Evolutionary conservation across 2,888 invertebrate genomes (phyloP).

Genomic region (Drosophila anceps): DNA sequence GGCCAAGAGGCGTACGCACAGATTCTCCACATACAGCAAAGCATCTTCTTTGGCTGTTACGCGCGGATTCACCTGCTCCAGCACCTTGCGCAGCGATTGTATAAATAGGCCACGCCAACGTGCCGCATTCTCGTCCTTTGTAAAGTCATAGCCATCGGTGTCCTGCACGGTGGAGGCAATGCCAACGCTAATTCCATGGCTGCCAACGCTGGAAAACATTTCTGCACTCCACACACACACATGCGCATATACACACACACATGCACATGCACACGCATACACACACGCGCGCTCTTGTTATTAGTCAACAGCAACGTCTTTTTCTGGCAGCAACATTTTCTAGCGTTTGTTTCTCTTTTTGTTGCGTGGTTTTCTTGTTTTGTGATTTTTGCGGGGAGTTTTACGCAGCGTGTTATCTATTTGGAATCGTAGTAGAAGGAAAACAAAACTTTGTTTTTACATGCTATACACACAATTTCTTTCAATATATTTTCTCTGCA

Average conservation of each 20-base stretch:
- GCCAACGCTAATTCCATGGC: slow-evolving; percentile 60
- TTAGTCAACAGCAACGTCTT: slow-evolving; percentile 66
- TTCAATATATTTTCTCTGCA: slow-evolving; percentile 64
- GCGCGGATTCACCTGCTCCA: slow-evolving; percentile 96
- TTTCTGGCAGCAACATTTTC: slow-evolving; percentile 57
- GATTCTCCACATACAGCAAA: slow-evolving; percentile 95
- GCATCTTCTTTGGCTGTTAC: slow-evolving; percentile 95
- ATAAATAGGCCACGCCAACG: slow-evolving; percentile 97
- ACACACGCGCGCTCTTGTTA: slow-evolving; percentile 56
- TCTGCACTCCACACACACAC: slow-evolving; percentile 56
- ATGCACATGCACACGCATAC: slow-evolving; percentile 31
- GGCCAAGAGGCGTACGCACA: slow-evolving; percentile 94
- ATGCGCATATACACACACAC: slow-evolving; percentile 35
- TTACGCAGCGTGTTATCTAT: slow-evolving; percentile 26
- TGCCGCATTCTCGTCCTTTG: slow-evolving; percentile 93
- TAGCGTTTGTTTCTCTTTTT: slow-evolving; percentile 25
- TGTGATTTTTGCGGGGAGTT: slow-evolving; percentile 17
- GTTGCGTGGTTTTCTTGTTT: slow-evolving; percentile 7
- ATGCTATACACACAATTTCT: slow-evolving; percentile 62
- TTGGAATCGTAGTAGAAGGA: slow-evolving; percentile 42
- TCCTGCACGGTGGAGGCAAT: slow-evolving; percentile 64
- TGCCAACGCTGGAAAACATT: slow-evolving; percentile 88
- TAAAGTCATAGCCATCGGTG: slow-evolving; percentile 89
- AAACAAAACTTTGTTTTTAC: slow-evolving; percentile 61
- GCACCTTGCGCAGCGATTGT: slow-evolving; percentile 94